Percentiles rank a stretch among this genome's conserved stretches.
Conservation (phyloP, 1,140 invertebrate species). For the Galendromus occidentalis region DNA sequence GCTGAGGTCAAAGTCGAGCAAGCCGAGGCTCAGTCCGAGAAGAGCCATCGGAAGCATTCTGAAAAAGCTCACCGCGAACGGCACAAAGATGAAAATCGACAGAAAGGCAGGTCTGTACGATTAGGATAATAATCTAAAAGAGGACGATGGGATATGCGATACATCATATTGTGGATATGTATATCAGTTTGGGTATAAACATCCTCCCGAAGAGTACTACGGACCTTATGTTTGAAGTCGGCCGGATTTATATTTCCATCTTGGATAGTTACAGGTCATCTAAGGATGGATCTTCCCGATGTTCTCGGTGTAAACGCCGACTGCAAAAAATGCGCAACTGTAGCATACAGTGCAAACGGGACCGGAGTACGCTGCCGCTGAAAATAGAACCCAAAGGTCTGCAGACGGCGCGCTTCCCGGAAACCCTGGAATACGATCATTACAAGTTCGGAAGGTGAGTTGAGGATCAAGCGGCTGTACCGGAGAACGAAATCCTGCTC, state of each 20-base stretch:
- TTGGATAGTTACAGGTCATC: not conserved
- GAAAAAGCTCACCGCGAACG: not conserved
- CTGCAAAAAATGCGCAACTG: not conserved
- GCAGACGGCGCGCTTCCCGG: constrained; percentile 1
- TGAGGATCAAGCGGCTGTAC: too few relatives aligned
- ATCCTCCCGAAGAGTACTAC: too few relatives aligned
- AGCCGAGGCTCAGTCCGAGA: too few relatives aligned
- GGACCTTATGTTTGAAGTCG: too few relatives aligned
- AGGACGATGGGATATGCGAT: too few relatives aligned
- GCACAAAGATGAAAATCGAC: not conserved
- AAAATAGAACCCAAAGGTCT: not conserved
- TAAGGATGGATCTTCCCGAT: not conserved
- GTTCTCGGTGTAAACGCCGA: not conserved
- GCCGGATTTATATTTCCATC: too few relatives aligned
- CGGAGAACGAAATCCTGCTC: too few relatives aligned
- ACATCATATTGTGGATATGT: too few relatives aligned
- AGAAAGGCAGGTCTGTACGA: not conserved
- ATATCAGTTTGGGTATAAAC: too few relatives aligned
- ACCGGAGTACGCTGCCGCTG: not conserved
- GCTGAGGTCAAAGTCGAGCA: too few relatives aligned
- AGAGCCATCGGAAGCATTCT: too few relatives aligned
- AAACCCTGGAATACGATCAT: not conserved
- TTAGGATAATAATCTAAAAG: too few relatives aligned
- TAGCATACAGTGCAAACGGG: constrained; percentile 6
- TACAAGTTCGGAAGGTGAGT: constrained; percentile 7